phyloP scores from a whole-genome alignment of 2,888 invertebrate genomes.

The Scaptomyza caliginosa region DNA sequence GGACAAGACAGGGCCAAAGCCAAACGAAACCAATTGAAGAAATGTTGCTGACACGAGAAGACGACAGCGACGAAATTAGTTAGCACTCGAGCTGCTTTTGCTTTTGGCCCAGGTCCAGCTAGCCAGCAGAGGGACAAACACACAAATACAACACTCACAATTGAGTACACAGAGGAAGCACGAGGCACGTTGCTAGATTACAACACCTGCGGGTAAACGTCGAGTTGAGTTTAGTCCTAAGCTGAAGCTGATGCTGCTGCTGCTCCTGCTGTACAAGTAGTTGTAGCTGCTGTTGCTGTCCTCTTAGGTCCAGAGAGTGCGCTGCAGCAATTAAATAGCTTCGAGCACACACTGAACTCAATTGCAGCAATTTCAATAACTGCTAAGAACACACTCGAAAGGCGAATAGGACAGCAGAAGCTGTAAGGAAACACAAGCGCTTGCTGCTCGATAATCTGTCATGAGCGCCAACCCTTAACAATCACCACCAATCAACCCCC shows the following conservation, averaged over 20 bases:
- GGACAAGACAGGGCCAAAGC: slow-evolving; percentile 30
- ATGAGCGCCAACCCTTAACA: slow-evolving; percentile 24
- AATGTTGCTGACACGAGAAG: slow-evolving; percentile 74
- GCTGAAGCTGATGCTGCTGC: no score
- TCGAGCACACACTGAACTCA: slow-evolving; percentile 64
- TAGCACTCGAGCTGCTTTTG: slow-evolving; percentile 66
- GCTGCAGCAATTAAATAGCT: slow-evolving; percentile 75
- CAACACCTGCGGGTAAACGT: slow-evolving; percentile 74
- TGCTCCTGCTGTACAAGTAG: slow-evolving; percentile 7
- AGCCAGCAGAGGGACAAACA: slow-evolving; percentile 5
- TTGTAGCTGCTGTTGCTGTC: slow-evolving; percentile 6
- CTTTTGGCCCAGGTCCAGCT: slow-evolving; percentile 67
- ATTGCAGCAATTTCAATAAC: slow-evolving; percentile 77
- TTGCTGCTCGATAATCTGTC: slow-evolving; percentile 57
- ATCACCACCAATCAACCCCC: not conserved
- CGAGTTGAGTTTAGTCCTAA: slow-evolving; percentile 18
- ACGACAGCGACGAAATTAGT: slow-evolving; percentile 75
- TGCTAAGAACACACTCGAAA: slow-evolving; percentile 62
- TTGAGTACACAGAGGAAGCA: slow-evolving; percentile 6
- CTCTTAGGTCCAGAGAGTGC: slow-evolving; percentile 8
- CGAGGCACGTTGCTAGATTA: slow-evolving; percentile 58
- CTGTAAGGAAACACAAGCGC: no score
- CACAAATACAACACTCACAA: slow-evolving; percentile 3
- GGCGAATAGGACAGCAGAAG: slow-evolving; percentile 36
- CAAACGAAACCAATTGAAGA: slow-evolving; percentile 78